Base-by-base conservation (phyloP, 35 echinoderm and acorn worm species). In the Heliocidaris tuberculata region DNA sequence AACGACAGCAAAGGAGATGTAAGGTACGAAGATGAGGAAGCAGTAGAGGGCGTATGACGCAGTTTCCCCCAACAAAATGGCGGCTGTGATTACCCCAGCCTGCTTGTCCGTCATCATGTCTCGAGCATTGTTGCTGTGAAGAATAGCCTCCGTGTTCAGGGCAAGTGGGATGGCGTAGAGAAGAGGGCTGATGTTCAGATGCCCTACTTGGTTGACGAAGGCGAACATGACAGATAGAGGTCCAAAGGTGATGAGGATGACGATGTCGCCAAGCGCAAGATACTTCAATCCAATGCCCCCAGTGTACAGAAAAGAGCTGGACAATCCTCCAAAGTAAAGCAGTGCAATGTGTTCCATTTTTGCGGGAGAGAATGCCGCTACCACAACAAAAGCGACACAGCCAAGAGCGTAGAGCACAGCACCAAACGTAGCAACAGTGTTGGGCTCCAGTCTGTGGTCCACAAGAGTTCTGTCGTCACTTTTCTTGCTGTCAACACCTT, bases 151-250 rank as follows among this genome's bases (percentile, higher is more conserved):
- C 2, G 97, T 99, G 86, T 97, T 99, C 59, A 99, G 54, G 2
- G 97, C 97, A 13, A 99, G 93, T 71, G 98, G 98, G 49, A 99
- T 94, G 15, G 98, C 97, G 93, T 99, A 99, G 52, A 96, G 90
- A 19, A 99, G 92, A 2, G 98, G 98, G 13, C 85, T 90, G 27
- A 97, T 90, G 35, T 94, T 70, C 9, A 97, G 85, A 21, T 92
- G 93, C 7, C 98, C 98, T 0, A 95, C 95, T 95, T 99, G 98
- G 90, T 88, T 94, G 17, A 97, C 86, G 32, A 71, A 99, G 13
- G 98, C 94, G 93, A 99, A 99, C 95, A 97, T 97, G 7, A 99
- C 98, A n/a, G 98, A 94, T 17, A 99, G 92, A n/a, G 98, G 98
- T 94, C 97, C 98, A 93, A 97, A 97, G 0, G 97, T 96, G 50